Conservation (phyloP, 2,888 invertebrate species). For the Catotricha subobsoleta region DNA sequence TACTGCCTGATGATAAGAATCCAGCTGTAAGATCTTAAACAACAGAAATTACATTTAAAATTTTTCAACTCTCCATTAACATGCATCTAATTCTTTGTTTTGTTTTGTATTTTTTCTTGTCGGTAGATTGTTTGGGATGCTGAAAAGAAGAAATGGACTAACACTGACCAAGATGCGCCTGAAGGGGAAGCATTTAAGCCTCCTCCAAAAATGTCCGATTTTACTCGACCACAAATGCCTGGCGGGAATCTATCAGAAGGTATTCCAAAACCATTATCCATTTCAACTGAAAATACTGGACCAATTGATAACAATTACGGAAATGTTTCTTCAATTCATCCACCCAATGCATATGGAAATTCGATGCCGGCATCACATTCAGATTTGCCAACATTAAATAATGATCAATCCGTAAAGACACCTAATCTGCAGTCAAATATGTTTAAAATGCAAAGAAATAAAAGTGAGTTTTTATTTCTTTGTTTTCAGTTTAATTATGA, state of each 20-base stretch:
- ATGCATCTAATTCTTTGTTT: neutral
- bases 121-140: slow-evolving; percentile 83
- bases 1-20: slow-evolving; percentile 85
- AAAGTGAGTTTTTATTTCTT: slow-evolving; percentile 33
- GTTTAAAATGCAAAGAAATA: slow-evolving; percentile 59
- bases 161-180: slow-evolving; percentile 54
- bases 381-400: neutral
- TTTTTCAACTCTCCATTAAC: no score
- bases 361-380: slow-evolving; percentile 10
- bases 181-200: slow-evolving; percentile 39
- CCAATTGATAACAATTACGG: slow-evolving; percentile 6
- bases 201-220: slow-evolving; percentile 51
- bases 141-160: slow-evolving; percentile 69
- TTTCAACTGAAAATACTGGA: slow-evolving; percentile 1
- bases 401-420: slow-evolving; percentile 14
- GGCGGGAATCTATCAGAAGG: slow-evolving; percentile 4
- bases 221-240: slow-evolving; percentile 9
- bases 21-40: slow-evolving; percentile 58
- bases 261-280: neutral
- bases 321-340: slow-evolving; percentile 7
- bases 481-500: neutral
- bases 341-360: slow-evolving; percentile 8
- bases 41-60: neutral
- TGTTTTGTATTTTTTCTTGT: slow-evolving; percentile 9
- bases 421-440: slow-evolving; percentile 41